Conservation (phyloP, 2,113 vertebrate species). For the Pantherophis guttatus region DNA sequence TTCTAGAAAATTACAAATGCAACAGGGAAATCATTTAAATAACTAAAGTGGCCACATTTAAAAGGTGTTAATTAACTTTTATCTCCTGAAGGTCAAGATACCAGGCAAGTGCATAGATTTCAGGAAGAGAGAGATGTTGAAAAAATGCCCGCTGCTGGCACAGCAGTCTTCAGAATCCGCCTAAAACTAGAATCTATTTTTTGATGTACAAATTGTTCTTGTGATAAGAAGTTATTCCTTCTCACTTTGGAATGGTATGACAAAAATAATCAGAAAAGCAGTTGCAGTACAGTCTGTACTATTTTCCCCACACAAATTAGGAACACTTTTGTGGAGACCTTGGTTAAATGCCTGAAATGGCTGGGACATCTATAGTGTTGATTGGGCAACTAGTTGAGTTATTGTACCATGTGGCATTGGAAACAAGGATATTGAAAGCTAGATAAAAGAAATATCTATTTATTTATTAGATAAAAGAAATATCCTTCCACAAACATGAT, state of each 20-base stretch:
- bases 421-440: background rate
- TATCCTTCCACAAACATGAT: background rate
- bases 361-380: background rate
- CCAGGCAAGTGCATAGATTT: background rate
- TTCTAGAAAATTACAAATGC: background rate
- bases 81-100: background rate
- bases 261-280: background rate
- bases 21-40: background rate
- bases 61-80: background rate
- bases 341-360: background rate
- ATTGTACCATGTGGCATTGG: background rate
- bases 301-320: background rate
- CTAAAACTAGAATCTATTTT: background rate
- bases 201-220: background rate
- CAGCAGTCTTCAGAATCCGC: background rate
- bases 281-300: background rate
- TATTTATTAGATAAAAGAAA: background rate
- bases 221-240: background rate
- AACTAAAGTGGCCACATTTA: background rate
- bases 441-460: background rate
- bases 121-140: background rate
- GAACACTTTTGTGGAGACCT: background rate
- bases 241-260: background rate
- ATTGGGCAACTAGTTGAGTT: background rate
- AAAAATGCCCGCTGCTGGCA: constrained; percentile 3